Conservation (phyloP, 2,797 vertebrate species). For the Tinamus major region DNA sequence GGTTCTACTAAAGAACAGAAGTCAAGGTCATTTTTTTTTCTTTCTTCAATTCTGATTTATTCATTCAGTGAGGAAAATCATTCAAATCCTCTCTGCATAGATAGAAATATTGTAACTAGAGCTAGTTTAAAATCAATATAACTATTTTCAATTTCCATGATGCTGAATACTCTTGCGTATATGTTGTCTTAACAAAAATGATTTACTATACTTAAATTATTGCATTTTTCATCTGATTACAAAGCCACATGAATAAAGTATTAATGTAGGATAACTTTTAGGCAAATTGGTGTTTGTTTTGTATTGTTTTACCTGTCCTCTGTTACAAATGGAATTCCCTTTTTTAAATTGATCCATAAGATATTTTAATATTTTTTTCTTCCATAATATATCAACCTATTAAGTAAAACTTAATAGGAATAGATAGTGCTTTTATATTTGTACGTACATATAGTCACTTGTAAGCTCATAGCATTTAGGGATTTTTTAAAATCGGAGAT, state of each 20-base stretch:
- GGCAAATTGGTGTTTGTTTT: not conserved
- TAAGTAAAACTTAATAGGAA: not conserved
- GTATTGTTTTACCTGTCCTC: not conserved
- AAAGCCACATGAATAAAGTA: not conserved
- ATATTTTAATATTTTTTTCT: constrained; percentile 25
- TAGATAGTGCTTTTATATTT: not conserved
- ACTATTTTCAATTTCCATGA: not conserved
- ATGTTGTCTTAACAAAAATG: not conserved
- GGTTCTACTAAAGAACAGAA: not conserved
- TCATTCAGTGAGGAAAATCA: not conserved
- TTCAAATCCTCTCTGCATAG: not conserved
- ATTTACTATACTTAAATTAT: not conserved
- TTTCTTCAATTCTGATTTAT: not conserved
- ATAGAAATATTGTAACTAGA: not conserved
- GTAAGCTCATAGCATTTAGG: not conserved
- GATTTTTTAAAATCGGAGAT: not conserved
- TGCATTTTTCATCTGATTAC: not conserved
- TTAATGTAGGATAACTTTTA: not conserved
- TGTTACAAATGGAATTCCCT: not conserved
- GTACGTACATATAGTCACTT: not conserved
- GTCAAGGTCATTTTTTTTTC: not conserved
- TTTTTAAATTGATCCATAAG: not conserved
- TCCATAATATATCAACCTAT: not conserved
- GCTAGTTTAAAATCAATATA: not conserved
- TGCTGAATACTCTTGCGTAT: not conserved